These are phyloP conservation scores for Trogon melanurus DNA, from an alignment of 2,113 vertebrate genomes.

Conservation along the genomic window DNA sequence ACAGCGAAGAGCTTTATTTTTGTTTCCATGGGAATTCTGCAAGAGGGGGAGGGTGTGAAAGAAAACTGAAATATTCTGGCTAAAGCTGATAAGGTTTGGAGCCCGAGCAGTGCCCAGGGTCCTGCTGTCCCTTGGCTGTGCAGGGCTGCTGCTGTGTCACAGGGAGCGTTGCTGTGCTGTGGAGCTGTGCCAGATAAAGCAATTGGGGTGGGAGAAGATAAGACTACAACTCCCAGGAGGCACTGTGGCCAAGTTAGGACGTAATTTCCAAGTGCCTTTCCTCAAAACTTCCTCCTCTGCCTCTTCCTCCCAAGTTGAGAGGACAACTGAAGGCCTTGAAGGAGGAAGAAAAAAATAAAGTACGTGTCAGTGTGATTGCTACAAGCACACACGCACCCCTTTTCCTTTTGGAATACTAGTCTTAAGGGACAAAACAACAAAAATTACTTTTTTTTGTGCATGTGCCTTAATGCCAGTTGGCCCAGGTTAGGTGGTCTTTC, in stretches of 20 bases:
- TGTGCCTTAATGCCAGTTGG: not conserved
- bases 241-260: not conserved
- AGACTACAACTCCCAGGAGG: constrained; percentile 33
- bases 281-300: not conserved
- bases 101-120: not conserved
- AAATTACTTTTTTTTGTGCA: rapidly evolving
- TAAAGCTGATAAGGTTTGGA: not conserved
- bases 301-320: not conserved
- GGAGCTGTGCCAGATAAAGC: not conserved
- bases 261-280: not conserved
- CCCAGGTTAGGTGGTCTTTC: not conserved
- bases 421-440: not conserved
- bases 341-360: not conserved
- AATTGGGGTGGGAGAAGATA: not conserved
- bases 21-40: constrained; percentile 61
- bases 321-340: not conserved
- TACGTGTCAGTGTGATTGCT: not conserved
- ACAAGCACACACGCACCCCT: rapidly evolving
- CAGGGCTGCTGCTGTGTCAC: not conserved
- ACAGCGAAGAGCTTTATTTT: constrained; percentile 29
- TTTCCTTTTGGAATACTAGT: not conserved
- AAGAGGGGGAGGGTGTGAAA: not conserved
- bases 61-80: not conserved
- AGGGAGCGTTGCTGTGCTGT: not conserved
- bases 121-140: rapidly evolving